Evolutionary conservation across 2,797 vertebrate species (phyloP), one percentile per base, ranked within the genome.

Genomic region (Pangasius mekongensis): DNA sequence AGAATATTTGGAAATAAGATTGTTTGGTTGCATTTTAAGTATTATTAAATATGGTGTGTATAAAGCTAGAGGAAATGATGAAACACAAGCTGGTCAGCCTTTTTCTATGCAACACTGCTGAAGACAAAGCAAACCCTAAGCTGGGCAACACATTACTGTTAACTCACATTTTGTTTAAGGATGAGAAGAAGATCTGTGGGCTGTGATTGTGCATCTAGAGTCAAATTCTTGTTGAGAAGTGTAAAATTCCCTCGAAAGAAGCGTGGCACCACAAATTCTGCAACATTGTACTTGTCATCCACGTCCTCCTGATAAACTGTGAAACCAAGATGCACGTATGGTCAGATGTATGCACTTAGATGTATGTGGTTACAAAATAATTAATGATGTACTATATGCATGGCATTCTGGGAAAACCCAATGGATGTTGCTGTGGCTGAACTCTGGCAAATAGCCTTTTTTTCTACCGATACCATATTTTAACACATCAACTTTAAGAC

Each of bases 281-380:
- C 83, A 9, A 0, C 3, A 89, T 96, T 93, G 85, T 91, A 96
- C 36, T 89, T 88, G 0, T 96, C 96, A 52, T 97, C 96, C 24
- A 1, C 24, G 27, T 96, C 95, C 2, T 89, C 69, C 0, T 94
- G 30, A 3, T 87, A 16, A 0, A 27, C 95, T 96, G 92, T 24
- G 76, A 30, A 39, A 87, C 60, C 88, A 88, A 90, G n/a, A 90
- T 10, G 81, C 13, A 66, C 14, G 54, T 30, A 43, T 36, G 58
- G 18, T 6, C 36, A 88, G 56, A 62, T 9, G 14, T 20, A 22
- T 43, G 22, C 24, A 0, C 3, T 14, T 27, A 67, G 16, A 49
- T 33, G 14, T 6, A 30, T 20, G 16, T 78, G 76, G 0, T 33
- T 54, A 33, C 16, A 78, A 78, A 33, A 56, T 33, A 78, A 20